phyloP scores from a whole-genome alignment of 2,113 vertebrate genomes.

The Carassius gibelio region DNA sequence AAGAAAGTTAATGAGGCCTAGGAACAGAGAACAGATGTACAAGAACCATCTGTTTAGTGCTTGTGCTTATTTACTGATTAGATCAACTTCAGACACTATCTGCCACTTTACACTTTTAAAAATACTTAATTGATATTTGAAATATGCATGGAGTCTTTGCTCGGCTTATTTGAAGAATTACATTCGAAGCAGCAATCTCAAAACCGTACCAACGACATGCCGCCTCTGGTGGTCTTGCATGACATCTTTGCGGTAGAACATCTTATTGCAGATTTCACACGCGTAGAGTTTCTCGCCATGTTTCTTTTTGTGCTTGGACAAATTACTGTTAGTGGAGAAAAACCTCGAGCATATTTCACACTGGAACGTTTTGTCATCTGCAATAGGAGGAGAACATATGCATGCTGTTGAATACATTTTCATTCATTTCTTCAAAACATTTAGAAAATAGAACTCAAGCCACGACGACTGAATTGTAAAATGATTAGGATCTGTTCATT shows the following conservation, averaged over 20 bases:
- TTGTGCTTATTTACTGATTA: not conserved
- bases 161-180: not conserved
- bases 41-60: slow-evolving; percentile 1
- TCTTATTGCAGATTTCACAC: slow-evolving; percentile 95
- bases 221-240: slow-evolving; percentile 96
- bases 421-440: not conserved
- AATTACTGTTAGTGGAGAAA: slow-evolving; percentile 99
- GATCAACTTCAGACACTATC: not conserved
- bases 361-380: slow-evolving; percentile 99
- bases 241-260: slow-evolving; percentile 97
- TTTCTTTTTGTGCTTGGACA: slow-evolving; percentile 99
- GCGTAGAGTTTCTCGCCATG: slow-evolving; percentile 97
- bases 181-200: too few species aligned
- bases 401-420: not conserved
- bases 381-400: slow-evolving; percentile 44
- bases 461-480: not conserved
- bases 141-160: not conserved
- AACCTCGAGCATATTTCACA: slow-evolving; percentile 98
- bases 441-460: too few species aligned
- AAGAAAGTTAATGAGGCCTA: not conserved
- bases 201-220: slow-evolving; percentile 86
- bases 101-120: not conserved
- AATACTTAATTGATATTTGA: not conserved
- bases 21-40: not conserved
- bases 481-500: not conserved